Evolutionary conservation across 2,797 vertebrate species (phyloP).

Genomic region (Rhodeus uyekii): DNA sequence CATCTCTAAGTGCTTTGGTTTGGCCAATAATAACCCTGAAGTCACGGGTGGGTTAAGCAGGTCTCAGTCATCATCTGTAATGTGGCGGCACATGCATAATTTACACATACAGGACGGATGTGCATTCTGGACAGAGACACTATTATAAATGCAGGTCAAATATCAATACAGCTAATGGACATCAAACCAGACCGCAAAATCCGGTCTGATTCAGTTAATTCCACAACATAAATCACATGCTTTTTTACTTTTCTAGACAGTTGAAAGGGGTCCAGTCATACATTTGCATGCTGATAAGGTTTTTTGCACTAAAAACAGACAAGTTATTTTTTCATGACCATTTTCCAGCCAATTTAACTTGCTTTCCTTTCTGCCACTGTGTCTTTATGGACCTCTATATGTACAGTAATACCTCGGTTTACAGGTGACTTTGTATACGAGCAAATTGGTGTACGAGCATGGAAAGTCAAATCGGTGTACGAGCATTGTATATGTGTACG

Average conservation of each 20-base stretch:
- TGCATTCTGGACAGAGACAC: not conserved
- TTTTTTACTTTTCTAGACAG: not conserved
- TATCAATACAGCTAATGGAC: not conserved
- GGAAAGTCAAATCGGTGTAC: no score
- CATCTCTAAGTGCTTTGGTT: not conserved
- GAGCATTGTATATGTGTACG: no score
- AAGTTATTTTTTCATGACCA: not conserved
- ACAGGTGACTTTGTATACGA: no score
- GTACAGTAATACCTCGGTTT: no score
- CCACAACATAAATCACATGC: not conserved
- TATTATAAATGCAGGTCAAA: not conserved
- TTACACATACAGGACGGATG: not conserved
- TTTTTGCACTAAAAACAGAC: not conserved
- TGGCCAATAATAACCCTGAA: conserved; percentile 14
- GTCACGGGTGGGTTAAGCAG: conserved; percentile 14
- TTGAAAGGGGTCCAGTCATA: not conserved
- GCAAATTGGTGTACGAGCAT: no score
- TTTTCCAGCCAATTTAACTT: not conserved
- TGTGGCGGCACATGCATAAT: conserved; percentile 1
- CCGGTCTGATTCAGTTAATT: not conserved
- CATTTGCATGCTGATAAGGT: not conserved
- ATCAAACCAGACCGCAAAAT: not conserved
- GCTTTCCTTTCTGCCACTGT: not conserved
- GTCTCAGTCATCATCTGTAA: conserved; percentile 11
- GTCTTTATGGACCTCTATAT: not conserved